Percentiles rank a stretch among this genome's conserved stretches.
Evolutionary conservation across 2,888 invertebrate genomes (phyloP).

Genomic region (Amaurobius ferox): DNA sequence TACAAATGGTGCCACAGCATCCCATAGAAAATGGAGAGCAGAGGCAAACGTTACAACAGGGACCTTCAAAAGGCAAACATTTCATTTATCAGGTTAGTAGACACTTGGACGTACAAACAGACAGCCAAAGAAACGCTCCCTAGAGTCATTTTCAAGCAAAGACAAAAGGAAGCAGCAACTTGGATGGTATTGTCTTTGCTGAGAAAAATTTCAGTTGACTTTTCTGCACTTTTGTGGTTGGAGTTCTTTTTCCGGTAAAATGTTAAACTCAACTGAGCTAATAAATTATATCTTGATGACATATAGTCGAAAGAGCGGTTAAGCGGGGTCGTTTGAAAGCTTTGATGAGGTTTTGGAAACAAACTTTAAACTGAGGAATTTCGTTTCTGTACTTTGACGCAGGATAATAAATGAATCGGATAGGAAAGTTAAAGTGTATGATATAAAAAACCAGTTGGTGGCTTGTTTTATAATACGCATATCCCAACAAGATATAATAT

Average conservation of each 20-base stretch:
- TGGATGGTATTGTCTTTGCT: neutral
- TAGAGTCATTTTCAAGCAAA: constrained; percentile 25
- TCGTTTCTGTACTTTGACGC: too few species aligned
- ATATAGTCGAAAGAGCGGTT: neutral
- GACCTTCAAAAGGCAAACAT: constrained; percentile 48
- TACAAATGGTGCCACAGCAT: constrained; percentile 15
- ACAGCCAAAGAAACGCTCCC: constrained; percentile 27
- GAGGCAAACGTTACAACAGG: neutral
- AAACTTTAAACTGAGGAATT: too few species aligned
- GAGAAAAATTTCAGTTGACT: neutral
- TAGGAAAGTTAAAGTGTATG: too few species aligned
- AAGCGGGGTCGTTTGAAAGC: neutral
- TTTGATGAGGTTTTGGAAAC: too few species aligned
- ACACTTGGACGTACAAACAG: constrained; percentile 22
- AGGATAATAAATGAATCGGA: too few species aligned
- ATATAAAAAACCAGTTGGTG: too few species aligned
- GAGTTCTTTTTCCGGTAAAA: neutral
- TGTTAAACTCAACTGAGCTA: neutral
- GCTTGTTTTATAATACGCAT: too few species aligned
- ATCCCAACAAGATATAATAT: too few species aligned
- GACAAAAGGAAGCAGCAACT: neutral
- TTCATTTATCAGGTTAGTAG: constrained; percentile 55
- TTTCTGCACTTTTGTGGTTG: neutral
- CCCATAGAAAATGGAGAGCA: constrained; percentile 11
- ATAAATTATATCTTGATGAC: neutral